These are phyloP conservation scores for Notarius lentiginosus DNA, from an alignment of 2,113 vertebrate genomes.

Conservation along the genomic window DNA sequence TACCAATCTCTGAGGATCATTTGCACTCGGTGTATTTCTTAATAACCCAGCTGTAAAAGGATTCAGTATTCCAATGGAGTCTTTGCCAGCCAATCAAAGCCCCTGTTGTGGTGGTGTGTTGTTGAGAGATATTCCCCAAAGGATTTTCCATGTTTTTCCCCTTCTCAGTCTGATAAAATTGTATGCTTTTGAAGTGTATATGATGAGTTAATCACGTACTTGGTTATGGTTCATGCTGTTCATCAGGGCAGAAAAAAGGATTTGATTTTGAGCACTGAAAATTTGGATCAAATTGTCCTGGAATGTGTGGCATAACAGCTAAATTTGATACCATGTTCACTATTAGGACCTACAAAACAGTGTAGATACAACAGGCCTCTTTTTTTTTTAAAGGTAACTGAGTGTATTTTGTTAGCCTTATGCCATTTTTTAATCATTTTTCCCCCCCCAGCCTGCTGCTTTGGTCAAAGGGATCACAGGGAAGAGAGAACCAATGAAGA, in stretches of 20 bases:
- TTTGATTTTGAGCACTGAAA: background rate
- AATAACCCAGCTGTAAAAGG: constrained; percentile 16
- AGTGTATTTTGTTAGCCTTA: constrained; percentile 7
- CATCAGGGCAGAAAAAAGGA: background rate
- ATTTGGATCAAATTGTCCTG: background rate
- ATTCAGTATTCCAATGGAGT: constrained; percentile 7
- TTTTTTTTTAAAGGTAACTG: constrained; percentile 4
- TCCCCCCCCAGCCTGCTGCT: constrained; percentile 69
- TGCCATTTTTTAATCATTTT: background rate
- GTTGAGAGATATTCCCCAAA: constrained; percentile 30
- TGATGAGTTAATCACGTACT: background rate
- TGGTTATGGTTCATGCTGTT: background rate
- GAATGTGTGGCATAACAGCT: background rate
- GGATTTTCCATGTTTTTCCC: constrained; percentile 15
- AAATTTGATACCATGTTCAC: background rate
- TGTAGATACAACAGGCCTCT: background rate
- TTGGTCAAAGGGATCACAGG: constrained; percentile 66
- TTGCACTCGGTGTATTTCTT: constrained; percentile 12
- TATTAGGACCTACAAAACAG: background rate
- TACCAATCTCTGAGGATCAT: background rate
- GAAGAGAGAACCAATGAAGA: constrained; percentile 64
- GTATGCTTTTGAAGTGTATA: background rate
- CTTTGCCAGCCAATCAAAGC: constrained; percentile 34
- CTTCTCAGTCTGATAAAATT: background rate
- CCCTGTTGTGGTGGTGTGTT: constrained; percentile 41